Percentiles rank a stretch among this genome's conserved stretches.
Conservation (phyloP, 2,888 invertebrate genomes). For the Xestia xanthographa region DNA sequence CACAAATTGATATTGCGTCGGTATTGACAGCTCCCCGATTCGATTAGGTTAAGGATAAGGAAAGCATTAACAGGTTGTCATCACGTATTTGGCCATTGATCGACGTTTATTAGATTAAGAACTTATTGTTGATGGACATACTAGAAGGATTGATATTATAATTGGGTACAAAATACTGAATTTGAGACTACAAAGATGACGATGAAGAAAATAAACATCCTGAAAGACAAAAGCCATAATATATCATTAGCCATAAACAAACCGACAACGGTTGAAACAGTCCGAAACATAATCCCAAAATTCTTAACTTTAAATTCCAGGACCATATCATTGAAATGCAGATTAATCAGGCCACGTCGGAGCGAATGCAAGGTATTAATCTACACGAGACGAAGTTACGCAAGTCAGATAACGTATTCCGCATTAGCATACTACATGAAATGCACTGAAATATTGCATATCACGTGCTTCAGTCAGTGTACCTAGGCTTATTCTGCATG, state of each 20-base stretch:
- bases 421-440: conserved; percentile 65
- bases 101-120: background rate
- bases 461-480: conserved; percentile 42
- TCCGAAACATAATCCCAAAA: conserved; percentile 23
- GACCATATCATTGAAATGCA: conserved; percentile 39
- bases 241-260: background rate
- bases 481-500: conserved; percentile 46
- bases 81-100: conserved; percentile 16
- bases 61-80: conserved; percentile 24
- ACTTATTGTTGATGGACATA: background rate
- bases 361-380: conserved; percentile 35
- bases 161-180: background rate
- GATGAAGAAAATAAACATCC: background rate
- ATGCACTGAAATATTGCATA: conserved; percentile 55
- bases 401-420: conserved; percentile 57
- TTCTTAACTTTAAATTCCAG: conserved; percentile 14
- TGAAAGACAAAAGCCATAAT: background rate
- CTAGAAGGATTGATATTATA: background rate
- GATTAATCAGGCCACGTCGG: conserved; percentile 45
- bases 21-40: conserved; percentile 10
- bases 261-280: background rate
- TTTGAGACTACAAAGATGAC: background rate
- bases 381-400: conserved; percentile 46
- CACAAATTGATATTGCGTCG: conserved; percentile 40
- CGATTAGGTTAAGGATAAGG: conserved; percentile 21